Conservation (phyloP, 1,140 invertebrate genomes). For the Chlorops oryzae region DNA sequence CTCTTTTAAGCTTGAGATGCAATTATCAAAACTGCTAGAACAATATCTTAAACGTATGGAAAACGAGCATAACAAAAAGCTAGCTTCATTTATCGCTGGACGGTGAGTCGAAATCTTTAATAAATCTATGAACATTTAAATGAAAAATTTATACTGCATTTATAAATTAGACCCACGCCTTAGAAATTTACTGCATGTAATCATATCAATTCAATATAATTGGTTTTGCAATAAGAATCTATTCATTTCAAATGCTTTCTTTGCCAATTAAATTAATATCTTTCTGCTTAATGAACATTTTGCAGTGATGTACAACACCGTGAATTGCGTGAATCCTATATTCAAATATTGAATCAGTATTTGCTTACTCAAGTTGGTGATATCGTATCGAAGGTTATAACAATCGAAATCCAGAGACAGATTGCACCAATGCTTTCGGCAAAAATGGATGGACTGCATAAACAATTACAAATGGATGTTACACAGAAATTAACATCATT, state of each 20-base stretch:
- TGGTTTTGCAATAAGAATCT: neutral
- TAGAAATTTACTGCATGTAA: no score
- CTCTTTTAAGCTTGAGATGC: conserved; percentile 43
- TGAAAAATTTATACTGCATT: no score
- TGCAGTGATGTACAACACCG: no score
- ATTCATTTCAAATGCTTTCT: neutral
- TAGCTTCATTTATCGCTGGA: conserved; percentile 30
- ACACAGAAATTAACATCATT: conserved; percentile 62
- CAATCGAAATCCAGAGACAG: conserved; percentile 46
- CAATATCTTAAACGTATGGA: conserved; percentile 47
- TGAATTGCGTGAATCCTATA: conserved; percentile 50
- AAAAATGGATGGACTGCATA: conserved; percentile 60
- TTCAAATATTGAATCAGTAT: conserved; percentile 44
- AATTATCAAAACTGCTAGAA: conserved; percentile 42
- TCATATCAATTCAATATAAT: neutral
- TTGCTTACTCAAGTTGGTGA: conserved; percentile 48
- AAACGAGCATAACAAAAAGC: conserved; percentile 44
- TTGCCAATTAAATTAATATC: no score
- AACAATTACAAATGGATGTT: conserved; percentile 63
- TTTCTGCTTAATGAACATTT: no score
- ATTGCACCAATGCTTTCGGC: conserved; percentile 53
- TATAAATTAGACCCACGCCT: no score
- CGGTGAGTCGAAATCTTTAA: no score
- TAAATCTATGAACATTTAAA: no score
- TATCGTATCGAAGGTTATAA: conserved; percentile 47